These are phyloP conservation scores for Eurytoma californica DNA, from an alignment of 2,888 invertebrate species.

Conservation along the genomic window DNA sequence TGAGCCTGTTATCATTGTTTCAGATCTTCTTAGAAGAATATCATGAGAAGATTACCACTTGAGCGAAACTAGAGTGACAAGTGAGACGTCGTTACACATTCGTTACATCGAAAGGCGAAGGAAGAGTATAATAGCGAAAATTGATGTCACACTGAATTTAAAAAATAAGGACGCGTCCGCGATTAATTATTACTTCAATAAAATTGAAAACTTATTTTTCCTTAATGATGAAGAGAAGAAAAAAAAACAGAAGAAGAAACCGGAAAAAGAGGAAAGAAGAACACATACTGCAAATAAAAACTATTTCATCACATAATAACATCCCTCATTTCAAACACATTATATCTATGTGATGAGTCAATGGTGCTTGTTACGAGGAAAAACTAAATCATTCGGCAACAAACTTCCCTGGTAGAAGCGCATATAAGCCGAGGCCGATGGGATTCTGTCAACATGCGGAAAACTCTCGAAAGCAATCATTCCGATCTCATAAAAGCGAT, in stretches of 20 bases:
- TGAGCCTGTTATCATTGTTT: constrained; percentile 14
- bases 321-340: no score
- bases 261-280: no score
- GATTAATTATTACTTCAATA: constrained; percentile 15
- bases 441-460: background rate
- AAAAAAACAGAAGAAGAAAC: no score
- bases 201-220: constrained; percentile 48
- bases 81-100: constrained; percentile 45
- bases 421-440: background rate
- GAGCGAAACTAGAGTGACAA: background rate
- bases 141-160: constrained; percentile 43
- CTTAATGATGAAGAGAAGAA: constrained; percentile 18
- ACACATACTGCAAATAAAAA: no score
- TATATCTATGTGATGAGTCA: constrained; percentile 37
- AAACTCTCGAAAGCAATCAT: background rate
- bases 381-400: background rate
- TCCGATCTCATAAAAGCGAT: constrained; percentile 5
- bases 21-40: constrained; percentile 42
- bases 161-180: background rate
- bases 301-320: no score
- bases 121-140: constrained; percentile 48
- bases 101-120: constrained; percentile 44
- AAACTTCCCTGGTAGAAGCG: background rate
- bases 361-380: constrained; percentile 13
- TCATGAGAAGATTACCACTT: background rate